Evolutionary conservation across 2,113 vertebrate genomes (phyloP), one percentile per base, ranked within the genome.

Genomic region (Salvelinus fontinalis): DNA sequence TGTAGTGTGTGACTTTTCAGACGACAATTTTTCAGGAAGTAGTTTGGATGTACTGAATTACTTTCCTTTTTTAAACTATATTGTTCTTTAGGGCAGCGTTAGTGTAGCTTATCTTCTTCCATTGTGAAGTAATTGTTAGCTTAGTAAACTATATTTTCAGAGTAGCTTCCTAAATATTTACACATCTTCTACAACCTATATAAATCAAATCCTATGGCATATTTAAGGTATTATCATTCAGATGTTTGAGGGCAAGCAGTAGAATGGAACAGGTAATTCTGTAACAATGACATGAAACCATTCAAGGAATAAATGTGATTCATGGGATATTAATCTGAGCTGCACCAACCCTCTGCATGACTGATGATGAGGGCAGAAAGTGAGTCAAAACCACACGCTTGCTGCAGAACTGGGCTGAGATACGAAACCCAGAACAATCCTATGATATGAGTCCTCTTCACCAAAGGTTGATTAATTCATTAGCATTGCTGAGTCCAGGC

Each of bases 311-410:
- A 84, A 90, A 88, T 87, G 87, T 85, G 79, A 87, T 87, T 87
- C 75, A 57, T 73, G 60, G 83, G 73, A 81, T 89, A 89, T 81
- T 71, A 84, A 90, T 83, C 75, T 67, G 83, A 80, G 85, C 85
- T 75, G 75, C 60, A 54, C 2, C 51, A 79, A 81, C 69, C 79
- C 71, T 84, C 67, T 34, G 79, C 65, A 76, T 89, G 89, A 90
- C 76, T 31, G 81, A 91, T 89, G 85, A 91, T 89, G 84, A 85
- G 84, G 79, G 77, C 77, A 49, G 76, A 81, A 92, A 89, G 87
- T 92, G 87, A 88, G 88, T 88, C 87, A 91, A 79, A 87, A 87
- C 84, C 84, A 75, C 87, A 76, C 85, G 86, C 84, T 80, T 86
- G 81, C 77, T 89, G 88, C 86, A 81, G 81, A 87, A 84, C 77